Evolutionary conservation across 2,888 invertebrate species (phyloP).

Genomic region (Phyllotreta striolata): DNA sequence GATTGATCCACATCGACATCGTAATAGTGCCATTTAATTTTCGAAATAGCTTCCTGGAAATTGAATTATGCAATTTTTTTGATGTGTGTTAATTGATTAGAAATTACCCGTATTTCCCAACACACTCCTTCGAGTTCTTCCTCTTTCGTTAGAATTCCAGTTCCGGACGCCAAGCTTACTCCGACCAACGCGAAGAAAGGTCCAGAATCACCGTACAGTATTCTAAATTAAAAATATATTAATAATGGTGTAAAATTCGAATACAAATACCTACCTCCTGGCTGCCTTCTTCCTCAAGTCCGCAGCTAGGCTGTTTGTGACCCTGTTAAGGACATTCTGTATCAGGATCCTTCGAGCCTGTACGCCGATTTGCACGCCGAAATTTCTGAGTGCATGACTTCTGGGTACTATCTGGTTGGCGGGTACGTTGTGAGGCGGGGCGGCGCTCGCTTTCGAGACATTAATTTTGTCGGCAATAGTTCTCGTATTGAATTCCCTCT

Average conservation of each 20-base stretch:
- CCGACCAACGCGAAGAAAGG: conserved; percentile 80
- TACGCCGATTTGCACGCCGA: conserved; percentile 66
- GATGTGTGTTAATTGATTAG: conserved; percentile 1
- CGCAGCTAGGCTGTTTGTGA: conserved; percentile 71
- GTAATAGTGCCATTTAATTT: conserved; percentile 65
- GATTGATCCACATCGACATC: conserved; percentile 60
- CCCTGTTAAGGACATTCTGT: conserved; percentile 74
- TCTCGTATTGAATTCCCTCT: conserved; percentile 63
- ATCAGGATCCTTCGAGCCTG: conserved; percentile 74
- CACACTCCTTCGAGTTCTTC: conserved; percentile 81
- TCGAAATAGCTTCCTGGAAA: conserved; percentile 67
- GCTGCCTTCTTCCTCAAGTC: conserved; percentile 71
- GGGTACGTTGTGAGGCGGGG: conserved; percentile 41
- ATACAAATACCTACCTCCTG: conserved; percentile 59
- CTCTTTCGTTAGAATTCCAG: conserved; percentile 77
- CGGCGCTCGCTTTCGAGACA: conserved; percentile 47
- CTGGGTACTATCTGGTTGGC: conserved; percentile 48
- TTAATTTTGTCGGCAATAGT: conserved; percentile 59
- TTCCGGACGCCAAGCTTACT: conserved; percentile 76
- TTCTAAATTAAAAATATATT: conserved; percentile 51
- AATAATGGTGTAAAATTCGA: background rate
- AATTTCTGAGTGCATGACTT: conserved; percentile 58
- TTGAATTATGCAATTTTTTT: conserved; percentile 14
- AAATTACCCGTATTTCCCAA: conserved; percentile 75
- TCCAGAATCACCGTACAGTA: conserved; percentile 74